phyloP scores from a whole-genome alignment of 1,140 invertebrate species.

The Leptoteleia sp. region DNA sequence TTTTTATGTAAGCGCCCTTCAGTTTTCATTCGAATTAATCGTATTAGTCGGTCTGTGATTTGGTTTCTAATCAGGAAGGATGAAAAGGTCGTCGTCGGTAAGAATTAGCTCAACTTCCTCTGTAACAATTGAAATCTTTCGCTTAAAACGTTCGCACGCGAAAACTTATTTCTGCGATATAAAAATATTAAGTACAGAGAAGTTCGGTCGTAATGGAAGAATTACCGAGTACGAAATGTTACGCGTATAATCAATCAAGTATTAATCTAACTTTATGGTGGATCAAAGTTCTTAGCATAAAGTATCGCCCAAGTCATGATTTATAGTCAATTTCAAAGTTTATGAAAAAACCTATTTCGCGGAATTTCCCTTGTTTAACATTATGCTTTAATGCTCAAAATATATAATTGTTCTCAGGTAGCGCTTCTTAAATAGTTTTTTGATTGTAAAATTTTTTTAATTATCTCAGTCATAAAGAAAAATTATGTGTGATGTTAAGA shows the following conservation, averaged over 20 bases:
- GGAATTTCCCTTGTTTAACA: no score
- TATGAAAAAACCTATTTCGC: neutral
- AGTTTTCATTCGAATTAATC: no score
- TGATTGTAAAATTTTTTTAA: no score
- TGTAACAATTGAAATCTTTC: neutral
- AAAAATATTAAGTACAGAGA: no score
- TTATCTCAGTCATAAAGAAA: no score
- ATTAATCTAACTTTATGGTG: neutral
- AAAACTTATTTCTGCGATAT: neutral
- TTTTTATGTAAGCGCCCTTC: neutral
- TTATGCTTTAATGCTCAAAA: no score
- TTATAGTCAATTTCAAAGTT: constrained; percentile 2
- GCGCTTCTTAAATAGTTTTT: no score
- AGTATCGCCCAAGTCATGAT: neutral
- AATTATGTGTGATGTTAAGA: no score
- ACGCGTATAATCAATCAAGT: neutral
- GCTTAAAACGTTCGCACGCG: neutral
- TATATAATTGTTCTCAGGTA: no score
- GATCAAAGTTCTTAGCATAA: neutral
- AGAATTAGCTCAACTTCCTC: no score
- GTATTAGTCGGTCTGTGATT: no score
- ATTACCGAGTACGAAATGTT: neutral
- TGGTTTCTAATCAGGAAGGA: constrained; percentile 5
- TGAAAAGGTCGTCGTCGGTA: constrained; percentile 72
- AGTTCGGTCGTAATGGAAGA: neutral